Percentiles rank a stretch among this genome's conserved stretches.
Conservation (phyloP, 2,113 vertebrate genomes). For the Cebidichthys violaceus region DNA sequence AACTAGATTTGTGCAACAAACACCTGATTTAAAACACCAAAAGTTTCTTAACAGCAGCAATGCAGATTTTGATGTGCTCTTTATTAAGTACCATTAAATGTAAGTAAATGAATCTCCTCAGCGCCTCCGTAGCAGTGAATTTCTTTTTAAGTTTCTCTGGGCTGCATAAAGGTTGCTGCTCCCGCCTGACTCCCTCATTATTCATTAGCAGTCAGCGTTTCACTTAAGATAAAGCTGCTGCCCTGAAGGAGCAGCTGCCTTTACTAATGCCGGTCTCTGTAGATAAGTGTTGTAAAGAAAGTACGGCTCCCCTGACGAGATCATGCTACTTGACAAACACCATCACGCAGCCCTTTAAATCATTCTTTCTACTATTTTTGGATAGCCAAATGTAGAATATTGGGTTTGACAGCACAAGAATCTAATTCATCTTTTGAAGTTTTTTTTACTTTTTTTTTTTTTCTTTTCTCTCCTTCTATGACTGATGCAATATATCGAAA, state of each 20-base stretch:
- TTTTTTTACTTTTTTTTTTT: neutral
- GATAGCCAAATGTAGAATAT: conserved; percentile 36
- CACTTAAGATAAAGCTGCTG: conserved; percentile 14
- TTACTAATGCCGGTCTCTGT: conserved; percentile 15
- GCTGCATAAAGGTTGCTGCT: neutral
- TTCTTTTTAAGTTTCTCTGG: neutral
- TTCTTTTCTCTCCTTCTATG: neutral
- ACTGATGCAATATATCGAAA: conserved; percentile 71
- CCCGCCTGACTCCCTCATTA: conserved; percentile 12
- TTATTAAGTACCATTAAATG: conserved; percentile 10
- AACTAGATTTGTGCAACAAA: neutral
- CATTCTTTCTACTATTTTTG: neutral
- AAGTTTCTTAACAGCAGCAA: conserved; percentile 7
- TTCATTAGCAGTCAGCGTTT: conserved; percentile 19
- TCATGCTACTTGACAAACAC: conserved; percentile 33
- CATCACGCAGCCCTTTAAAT: conserved; percentile 20
- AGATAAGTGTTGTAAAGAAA: conserved; percentile 42
- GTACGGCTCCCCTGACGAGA: neutral
- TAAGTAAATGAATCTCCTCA: neutral
- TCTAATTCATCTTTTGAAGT: conserved; percentile 57
- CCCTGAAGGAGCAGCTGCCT: conserved; percentile 37
- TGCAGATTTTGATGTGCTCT: neutral
- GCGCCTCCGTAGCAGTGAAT: neutral
- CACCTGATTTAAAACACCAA: conserved; percentile 19
- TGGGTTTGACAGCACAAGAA: conserved; percentile 48